Conservation (phyloP, 1,140 invertebrate species). For the Cepaea nemoralis region DNA sequence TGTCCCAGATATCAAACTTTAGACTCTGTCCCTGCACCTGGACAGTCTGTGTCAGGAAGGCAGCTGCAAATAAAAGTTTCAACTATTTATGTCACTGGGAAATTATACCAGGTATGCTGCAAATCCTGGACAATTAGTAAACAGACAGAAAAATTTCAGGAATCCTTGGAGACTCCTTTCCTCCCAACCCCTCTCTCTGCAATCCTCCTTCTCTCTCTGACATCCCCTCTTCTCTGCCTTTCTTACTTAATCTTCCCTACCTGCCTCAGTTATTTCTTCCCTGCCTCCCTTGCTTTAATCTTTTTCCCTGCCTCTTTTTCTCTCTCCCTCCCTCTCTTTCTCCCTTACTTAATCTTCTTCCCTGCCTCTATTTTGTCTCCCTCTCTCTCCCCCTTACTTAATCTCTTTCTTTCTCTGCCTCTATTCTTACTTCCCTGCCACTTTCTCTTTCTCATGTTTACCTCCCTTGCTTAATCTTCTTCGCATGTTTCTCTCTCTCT, state of each 20-base stretch:
- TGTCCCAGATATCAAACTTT: constrained; percentile 99
- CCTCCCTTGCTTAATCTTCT: too few species aligned
- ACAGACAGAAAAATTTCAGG: too few species aligned
- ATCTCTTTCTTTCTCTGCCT: too few species aligned
- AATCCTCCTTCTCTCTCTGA: constrained; percentile 4
- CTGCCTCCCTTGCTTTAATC: not conserved
- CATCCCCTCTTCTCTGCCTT: not conserved
- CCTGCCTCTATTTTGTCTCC: constrained; percentile 9
- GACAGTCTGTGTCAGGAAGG: constrained; percentile 98
- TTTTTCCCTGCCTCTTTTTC: constrained; percentile 30
- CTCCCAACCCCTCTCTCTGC: not conserved
- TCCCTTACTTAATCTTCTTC: constrained; percentile 20
- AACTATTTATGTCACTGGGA: too few species aligned
- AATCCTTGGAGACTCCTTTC: too few species aligned
- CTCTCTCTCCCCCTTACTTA: not conserved
- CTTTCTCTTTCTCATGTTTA: too few species aligned
- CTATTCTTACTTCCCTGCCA: too few species aligned
- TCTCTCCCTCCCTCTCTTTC: not conserved
- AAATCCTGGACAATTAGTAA: too few species aligned
- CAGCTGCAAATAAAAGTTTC: constrained; percentile 77
- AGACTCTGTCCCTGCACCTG: constrained; percentile 95
- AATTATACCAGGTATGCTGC: not conserved
- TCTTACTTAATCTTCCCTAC: not conserved
- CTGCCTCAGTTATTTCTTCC: not conserved
- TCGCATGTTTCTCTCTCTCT: too few species aligned